Base-by-base conservation (phyloP, 2,113 vertebrate genomes). In the Tragulus kanchil region DNA sequence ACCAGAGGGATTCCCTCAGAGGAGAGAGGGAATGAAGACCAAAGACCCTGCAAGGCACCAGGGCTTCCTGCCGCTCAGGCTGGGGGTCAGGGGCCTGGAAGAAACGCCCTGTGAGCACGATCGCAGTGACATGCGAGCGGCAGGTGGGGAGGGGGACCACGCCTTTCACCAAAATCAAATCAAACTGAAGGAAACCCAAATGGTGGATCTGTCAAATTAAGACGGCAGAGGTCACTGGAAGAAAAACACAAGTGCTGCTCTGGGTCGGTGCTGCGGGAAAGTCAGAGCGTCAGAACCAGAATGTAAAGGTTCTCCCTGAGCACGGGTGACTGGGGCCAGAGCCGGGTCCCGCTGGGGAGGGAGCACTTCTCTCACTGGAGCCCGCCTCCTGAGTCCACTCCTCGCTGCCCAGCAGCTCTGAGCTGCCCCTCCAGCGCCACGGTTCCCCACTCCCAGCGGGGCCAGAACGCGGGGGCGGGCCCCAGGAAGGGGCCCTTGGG, bases 81-180 rank as follows among this genome's bases (percentile, higher is more conserved):
- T 36, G 61, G 71, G 56, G 42, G n/a, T 45, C 26, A 59, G 15
- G 36, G 52, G 28, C 54, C 75, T 17, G 23, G 52, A 77, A 45
- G 81, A 67, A 86, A 62, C 0, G 28, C n/a, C 48, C 31, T 36
- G 15, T 48, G 58, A 65, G 19, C 26, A 36, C 21, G 17, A 25
- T 5, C 42, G 56, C 58, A 36, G n/a, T 31, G 67, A 78, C 1
- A 11, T 62, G 48, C 0, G 7, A 67, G n/a, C 0, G 5, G 28
- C 19, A 8, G 59, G 8, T 0, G 0, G 28, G 36, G 5, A 48
- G 14, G 6, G 17, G 11, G 8, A 9, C 2, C 31, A 21, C 5
- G 12, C 19, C 54, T n/a, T 81, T 12, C 3, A 8, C 62, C 17
- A 31, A 45, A 69, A 58, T 21, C 65, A 48, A 48, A 48, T 23